phyloP scores from a whole-genome alignment of 1,140 invertebrate species.

The Diabrotica undecimpunctata region DNA sequence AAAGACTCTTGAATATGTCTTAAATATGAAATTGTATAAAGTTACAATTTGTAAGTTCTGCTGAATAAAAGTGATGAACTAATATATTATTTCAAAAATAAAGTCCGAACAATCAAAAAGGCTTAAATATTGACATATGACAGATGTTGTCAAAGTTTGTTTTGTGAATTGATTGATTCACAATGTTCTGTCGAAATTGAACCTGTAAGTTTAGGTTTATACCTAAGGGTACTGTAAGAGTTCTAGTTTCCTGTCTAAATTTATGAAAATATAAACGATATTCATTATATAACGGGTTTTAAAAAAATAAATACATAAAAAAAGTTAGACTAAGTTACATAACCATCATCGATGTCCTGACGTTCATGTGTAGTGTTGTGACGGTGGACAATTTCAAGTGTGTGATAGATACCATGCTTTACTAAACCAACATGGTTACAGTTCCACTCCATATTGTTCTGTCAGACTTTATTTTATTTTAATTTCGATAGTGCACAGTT shows the following conservation, averaged over 20 bases:
- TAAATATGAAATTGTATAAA: no score
- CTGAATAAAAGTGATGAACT: no score
- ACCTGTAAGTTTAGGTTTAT: constrained; percentile 2
- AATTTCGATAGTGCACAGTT: constrained; percentile 24
- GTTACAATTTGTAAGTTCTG: no score
- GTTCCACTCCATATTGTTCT: constrained; percentile 43
- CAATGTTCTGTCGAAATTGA: not conserved
- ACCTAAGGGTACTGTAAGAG: not conserved
- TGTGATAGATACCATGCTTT: constrained; percentile 40
- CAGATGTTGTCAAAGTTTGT: not conserved
- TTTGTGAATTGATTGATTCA: not conserved
- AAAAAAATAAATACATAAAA: not conserved
- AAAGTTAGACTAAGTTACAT: constrained; percentile 7
- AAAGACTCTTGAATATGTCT: no score
- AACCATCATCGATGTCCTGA: constrained; percentile 11
- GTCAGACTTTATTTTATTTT: constrained; percentile 31
- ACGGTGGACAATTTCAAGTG: constrained; percentile 13
- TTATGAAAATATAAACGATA: not conserved
- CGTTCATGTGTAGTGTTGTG: constrained; percentile 23
- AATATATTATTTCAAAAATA: no score
- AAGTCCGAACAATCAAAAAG: no score
- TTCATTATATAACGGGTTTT: not conserved
- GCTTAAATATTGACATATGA: no score
- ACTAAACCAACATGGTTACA: constrained; percentile 44
- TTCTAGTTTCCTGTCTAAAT: not conserved